These are phyloP conservation scores for Hoplostethus mediterraneus DNA, from an alignment of 2,797 vertebrate genomes.

Conservation along the genomic window DNA sequence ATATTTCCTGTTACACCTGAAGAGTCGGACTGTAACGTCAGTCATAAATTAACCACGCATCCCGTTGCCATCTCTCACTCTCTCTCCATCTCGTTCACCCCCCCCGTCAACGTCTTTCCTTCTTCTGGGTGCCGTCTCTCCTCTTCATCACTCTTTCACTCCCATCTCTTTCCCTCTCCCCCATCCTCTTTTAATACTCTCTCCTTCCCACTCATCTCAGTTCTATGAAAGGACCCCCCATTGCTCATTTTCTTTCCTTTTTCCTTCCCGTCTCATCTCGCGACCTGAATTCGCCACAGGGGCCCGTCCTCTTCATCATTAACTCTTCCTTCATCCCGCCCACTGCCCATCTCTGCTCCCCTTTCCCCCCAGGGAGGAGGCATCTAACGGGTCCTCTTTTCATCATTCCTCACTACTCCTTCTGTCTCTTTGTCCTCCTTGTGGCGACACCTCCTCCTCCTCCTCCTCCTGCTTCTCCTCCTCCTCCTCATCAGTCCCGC, in stretches of 20 bases:
- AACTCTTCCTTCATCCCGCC: conserved; percentile 49
- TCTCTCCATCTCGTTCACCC: conserved; percentile 19
- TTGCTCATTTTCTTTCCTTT: conserved; percentile 14
- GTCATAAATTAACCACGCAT: background rate
- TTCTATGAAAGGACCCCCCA: background rate
- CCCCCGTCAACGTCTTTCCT: conserved; percentile 14
- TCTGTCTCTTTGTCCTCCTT: conserved; percentile 45
- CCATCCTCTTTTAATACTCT: background rate
- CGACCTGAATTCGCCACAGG: conserved; percentile 36
- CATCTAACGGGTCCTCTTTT: conserved; percentile 47
- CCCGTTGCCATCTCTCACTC: background rate
- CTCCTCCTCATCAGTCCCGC: conserved; percentile 55
- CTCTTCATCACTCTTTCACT: background rate
- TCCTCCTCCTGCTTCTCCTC: conserved; percentile 33
- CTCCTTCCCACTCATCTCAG: conserved; percentile 3
- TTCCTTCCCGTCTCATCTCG: background rate
- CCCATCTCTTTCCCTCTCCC: background rate
- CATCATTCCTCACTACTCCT: conserved; percentile 53
- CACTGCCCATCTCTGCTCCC: conserved; percentile 51
- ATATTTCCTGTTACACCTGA: too few species aligned
- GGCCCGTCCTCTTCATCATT: conserved; percentile 52
- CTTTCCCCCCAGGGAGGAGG: conserved; percentile 31
- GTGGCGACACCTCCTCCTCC: conserved; percentile 54
- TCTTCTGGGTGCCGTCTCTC: background rate
- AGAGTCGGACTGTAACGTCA: too few species aligned